A percentile compares a stretch with the other conserved stretches of the same genome.
Conservation (phyloP, 23 tunicate genomes). For the Halocynthia aurantium region DNA sequence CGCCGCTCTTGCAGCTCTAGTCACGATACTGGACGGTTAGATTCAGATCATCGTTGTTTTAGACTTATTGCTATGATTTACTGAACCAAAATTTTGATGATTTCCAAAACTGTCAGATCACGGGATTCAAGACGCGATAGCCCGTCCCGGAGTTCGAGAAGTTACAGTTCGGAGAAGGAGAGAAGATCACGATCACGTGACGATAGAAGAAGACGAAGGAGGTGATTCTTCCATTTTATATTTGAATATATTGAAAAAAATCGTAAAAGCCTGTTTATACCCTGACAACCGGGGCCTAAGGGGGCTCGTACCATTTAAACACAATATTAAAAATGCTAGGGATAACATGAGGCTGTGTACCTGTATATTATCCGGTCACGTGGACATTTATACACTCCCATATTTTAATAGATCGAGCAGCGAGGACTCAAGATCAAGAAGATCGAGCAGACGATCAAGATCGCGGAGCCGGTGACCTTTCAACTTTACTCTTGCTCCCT, state of each 20-base stretch:
- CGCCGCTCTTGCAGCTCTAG: conserved; percentile 25
- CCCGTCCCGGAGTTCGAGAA: not conserved
- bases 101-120: not conserved
- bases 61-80: not conserved
- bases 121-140: conserved; percentile 10
- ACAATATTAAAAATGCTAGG: too few relatives aligned
- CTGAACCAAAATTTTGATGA: not conserved
- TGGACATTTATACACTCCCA: not conserved
- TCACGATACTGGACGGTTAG: conserved; percentile 9
- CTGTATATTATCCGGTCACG: not conserved
- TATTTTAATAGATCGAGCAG: conserved; percentile 10
- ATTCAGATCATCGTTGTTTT: not conserved
- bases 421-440: conserved; percentile 21
- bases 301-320: not conserved
- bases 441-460: conserved; percentile 4
- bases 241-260: not conserved
- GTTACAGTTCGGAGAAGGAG: conserved; percentile 1
- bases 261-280: not conserved
- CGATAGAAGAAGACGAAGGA: not conserved
- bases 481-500: not conserved
- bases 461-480: not conserved
- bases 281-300: not conserved
- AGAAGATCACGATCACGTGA: conserved; percentile 7
- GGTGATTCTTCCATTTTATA: not conserved
- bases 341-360: too few relatives aligned